These are phyloP conservation scores for Stomatorhinus walkeri DNA, from an alignment of 2,797 vertebrate genomes.

Conservation along the genomic window DNA sequence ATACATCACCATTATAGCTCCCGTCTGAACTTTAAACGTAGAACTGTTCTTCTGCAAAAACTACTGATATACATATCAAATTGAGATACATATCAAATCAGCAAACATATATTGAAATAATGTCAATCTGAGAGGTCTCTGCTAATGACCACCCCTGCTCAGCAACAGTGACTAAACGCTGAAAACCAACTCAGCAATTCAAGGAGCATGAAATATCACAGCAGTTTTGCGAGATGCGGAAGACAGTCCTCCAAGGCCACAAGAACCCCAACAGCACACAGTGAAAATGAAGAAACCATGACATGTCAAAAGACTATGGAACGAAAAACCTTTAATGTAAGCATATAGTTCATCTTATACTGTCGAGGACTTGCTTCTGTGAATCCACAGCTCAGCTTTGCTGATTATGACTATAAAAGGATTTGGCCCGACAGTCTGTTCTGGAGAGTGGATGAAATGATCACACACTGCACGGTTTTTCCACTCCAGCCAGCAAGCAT, in stretches of 20 bases:
- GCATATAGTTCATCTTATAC: neutral
- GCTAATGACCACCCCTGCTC: neutral
- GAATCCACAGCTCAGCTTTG: neutral
- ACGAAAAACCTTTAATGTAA: neutral
- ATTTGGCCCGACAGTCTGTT: neutral
- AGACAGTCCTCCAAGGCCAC: neutral
- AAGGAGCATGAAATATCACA: neutral
- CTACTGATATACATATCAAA: neutral
- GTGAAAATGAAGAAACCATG: neutral
- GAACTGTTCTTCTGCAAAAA: neutral
- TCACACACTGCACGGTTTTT: neutral
- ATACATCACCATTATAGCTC: neutral
- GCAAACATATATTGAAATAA: neutral
- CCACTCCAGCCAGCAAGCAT: neutral
- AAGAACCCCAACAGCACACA: neutral
- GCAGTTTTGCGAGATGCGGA: neutral
- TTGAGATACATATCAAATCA: neutral
- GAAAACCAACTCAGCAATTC: neutral
- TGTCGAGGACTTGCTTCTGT: neutral
- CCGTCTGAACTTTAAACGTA: neutral
- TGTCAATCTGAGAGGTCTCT: neutral
- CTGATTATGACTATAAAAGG: slow-evolving; percentile 4
- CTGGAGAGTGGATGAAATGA: neutral
- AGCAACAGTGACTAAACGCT: neutral
- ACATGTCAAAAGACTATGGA: neutral